Evolutionary conservation across 2,113 vertebrate genomes (phyloP).

Genomic region (Pycnonotus jocosus): DNA sequence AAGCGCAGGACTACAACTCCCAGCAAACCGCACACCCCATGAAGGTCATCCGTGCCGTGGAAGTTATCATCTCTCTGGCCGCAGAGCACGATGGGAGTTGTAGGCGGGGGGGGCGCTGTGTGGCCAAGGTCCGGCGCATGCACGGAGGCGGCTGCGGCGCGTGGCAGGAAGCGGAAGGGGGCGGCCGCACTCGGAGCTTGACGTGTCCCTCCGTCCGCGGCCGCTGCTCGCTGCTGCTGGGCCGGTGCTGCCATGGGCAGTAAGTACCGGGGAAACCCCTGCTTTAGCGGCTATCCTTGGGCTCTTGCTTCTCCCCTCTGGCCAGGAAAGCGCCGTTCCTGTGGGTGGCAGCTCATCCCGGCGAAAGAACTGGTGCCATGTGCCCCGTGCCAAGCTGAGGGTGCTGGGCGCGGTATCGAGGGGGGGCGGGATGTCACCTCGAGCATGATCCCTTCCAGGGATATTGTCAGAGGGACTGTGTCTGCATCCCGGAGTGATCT

Average conservation of each 20-base stretch:
- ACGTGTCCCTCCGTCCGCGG: conserved; percentile 70
- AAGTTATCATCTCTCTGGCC: accelerated
- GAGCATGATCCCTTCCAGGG: accelerated
- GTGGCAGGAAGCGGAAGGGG: conserved; percentile 81
- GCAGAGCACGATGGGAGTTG: background rate
- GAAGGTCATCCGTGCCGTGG: accelerated
- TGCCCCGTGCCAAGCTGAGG: background rate
- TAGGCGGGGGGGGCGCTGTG: accelerated
- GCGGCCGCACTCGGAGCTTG: conserved; percentile 24
- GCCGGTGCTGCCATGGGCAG: conserved; percentile 70
- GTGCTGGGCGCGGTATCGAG: background rate
- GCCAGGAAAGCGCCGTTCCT: no score
- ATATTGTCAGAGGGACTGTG: accelerated
- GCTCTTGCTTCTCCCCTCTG: accelerated
- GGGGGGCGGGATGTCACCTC: background rate
- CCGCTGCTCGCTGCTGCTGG: background rate
- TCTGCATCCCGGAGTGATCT: accelerated
- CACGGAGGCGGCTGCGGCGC: background rate
- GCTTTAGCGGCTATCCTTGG: accelerated
- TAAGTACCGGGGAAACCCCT: conserved; percentile 43
- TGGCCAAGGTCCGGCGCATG: accelerated
- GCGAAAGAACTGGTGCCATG: background rate
- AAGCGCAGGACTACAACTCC: background rate
- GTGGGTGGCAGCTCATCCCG: background rate
- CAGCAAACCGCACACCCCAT: accelerated